Conservation (phyloP, 1,140 invertebrate genomes). For the Drosophila jambulina region DNA sequence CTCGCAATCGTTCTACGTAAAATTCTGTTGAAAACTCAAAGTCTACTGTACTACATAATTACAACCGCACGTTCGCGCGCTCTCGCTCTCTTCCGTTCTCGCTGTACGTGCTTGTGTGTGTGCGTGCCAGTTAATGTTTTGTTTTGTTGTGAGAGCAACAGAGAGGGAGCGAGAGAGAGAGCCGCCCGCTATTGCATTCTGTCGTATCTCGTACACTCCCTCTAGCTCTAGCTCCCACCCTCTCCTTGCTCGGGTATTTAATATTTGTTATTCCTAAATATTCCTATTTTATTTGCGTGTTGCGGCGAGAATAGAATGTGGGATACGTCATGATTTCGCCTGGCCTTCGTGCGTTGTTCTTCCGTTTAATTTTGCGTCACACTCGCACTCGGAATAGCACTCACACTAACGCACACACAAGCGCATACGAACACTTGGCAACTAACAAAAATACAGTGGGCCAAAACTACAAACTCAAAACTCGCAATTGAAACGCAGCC, state of each 20-base stretch:
- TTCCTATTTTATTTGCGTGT: constrained; percentile 31
- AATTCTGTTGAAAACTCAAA: constrained; percentile 80
- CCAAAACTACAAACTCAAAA: constrained; percentile 23
- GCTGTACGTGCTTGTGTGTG: constrained; percentile 15
- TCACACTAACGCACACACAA: constrained; percentile 9
- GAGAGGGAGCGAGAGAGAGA: constrained; percentile 23
- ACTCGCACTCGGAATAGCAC: constrained; percentile 14
- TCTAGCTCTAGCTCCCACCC: constrained; percentile 21
- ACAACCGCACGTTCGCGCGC: constrained; percentile 69
- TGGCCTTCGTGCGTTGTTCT: constrained; percentile 29
- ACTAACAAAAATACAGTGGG: constrained; percentile 58
- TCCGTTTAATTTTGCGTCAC: constrained; percentile 59
- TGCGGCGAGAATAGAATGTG: constrained; percentile 25
- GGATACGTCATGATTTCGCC: constrained; percentile 27
- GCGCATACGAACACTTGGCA: constrained; percentile 38
- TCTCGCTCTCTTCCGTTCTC: constrained; percentile 27
- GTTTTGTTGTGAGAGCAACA: constrained; percentile 73
- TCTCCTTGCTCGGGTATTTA: constrained; percentile 23
- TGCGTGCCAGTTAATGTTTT: constrained; percentile 74
- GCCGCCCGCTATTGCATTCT: constrained; percentile 45
- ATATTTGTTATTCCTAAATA: constrained; percentile 41
- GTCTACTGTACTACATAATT: constrained; percentile 84
- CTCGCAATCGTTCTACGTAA: constrained; percentile 60
- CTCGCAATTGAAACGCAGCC: constrained; percentile 18
- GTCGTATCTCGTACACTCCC: constrained; percentile 19